Base-by-base conservation (phyloP, 1,140 invertebrate genomes). In the Leptopilina clavipes region DNA sequence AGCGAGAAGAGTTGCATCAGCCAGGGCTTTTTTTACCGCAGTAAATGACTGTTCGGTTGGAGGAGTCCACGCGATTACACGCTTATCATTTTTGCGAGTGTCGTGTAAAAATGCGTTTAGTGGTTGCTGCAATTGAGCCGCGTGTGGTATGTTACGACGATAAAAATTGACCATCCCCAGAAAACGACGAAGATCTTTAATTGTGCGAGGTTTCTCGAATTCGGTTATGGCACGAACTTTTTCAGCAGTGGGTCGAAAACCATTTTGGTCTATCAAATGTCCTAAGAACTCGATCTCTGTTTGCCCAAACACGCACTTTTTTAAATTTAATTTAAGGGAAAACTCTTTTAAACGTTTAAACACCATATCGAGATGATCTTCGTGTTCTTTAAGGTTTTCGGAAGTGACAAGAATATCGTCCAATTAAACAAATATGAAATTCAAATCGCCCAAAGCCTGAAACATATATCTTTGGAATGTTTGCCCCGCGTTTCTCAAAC, bases 401-500 rank as follows among this genome's bases (percentile, higher is more conserved):
- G 73, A 65, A 10, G 54, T 14, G 1, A 74, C 59, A 17, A 74
- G 25, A 17, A 65, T 65, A 44, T 74, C 73, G 31, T 74, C 44
- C 74, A 65, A 17, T n/a, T 74, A 65, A 7, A 59, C 54, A 19
- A 65, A 74, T 7, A 74, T 18, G n/a, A 65, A 65, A 17, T 74
- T n/a, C 8, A 74, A 7, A 65, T 59, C 73, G 7, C 73, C 54
- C 2, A 65, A 40, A 12, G 73, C 73, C 25, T 31, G 1, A 31
- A 31, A 11, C 12, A 65, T 65, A 22, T 74, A 74, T 12, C 73
- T 19, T 74, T 74, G 73, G 54, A 74, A 74, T 1, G 73, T 65
- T 65, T 74, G 54, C 1, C 8, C 18, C 3, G 73, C 56, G 40
- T 65, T 65, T 11, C 54, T 6, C 17, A 74, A 54, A 7, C 54